phyloP scores from a whole-genome alignment of 30 jellyfish, hydroid and myxozoan genomes.

The Haliclystus octoradiatus region DNA sequence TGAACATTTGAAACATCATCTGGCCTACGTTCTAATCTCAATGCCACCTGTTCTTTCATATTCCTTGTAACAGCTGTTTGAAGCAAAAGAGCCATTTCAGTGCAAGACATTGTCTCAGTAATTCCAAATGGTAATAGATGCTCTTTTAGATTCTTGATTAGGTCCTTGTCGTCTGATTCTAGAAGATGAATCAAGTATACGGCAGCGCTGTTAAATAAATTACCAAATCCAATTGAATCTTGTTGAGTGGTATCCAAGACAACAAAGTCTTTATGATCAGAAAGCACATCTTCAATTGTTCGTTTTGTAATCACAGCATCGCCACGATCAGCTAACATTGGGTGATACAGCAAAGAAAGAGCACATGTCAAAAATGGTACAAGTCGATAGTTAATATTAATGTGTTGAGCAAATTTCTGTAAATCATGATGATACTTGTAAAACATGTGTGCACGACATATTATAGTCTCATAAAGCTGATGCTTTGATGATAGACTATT shows the following conservation, averaged over 20 bases:
- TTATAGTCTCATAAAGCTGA: conserved; percentile 22
- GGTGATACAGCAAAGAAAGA: conserved; percentile 55
- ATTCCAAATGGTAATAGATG: too few relatives aligned
- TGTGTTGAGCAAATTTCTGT: conserved; percentile 40
- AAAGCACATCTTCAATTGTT: conserved; percentile 8
- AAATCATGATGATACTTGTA: conserved; percentile 57
- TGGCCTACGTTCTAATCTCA: too few relatives aligned
- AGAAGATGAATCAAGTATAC: not conserved
- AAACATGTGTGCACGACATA: conserved; percentile 41
- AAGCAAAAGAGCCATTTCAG: too few relatives aligned
- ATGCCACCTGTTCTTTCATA: too few relatives aligned
- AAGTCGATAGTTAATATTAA: conserved; percentile 27
- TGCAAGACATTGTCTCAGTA: too few relatives aligned
- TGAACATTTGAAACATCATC: too few relatives aligned
- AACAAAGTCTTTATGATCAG: not conserved
- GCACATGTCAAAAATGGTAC: conserved; percentile 86
- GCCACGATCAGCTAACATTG: conserved; percentile 28
- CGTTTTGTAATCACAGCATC: conserved; percentile 3
- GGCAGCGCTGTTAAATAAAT: not conserved
- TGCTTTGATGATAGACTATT: conserved; percentile 12
- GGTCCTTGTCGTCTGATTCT: conserved; percentile 30
- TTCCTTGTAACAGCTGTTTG: too few relatives aligned
- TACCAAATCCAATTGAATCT: not conserved
- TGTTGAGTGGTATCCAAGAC: conserved; percentile 5
- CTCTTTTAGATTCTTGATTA: too few relatives aligned